Percentiles rank a stretch among this genome's conserved stretches.
phyloP scores from a whole-genome alignment of 2,888 invertebrate species.

The Onthophagus sagittarius region DNA sequence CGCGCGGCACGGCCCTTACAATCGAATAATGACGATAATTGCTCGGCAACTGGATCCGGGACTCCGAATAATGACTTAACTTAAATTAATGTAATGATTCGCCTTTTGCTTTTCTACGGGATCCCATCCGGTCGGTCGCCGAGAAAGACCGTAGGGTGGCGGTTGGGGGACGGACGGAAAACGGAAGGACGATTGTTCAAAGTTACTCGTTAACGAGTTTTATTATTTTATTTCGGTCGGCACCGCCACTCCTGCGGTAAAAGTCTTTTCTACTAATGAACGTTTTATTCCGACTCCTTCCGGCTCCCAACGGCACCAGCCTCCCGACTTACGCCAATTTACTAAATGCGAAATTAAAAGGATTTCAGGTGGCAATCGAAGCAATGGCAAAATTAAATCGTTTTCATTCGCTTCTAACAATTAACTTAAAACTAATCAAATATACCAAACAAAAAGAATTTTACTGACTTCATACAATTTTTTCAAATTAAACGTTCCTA shows the following conservation, averaged over 20 bases:
- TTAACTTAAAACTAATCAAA: background rate
- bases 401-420: background rate
- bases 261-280: conserved; percentile 30
- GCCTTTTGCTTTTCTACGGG: conserved; percentile 34
- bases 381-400: background rate
- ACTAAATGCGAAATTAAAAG: conserved; percentile 26
- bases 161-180: conserved; percentile 25
- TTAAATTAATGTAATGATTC: conserved; percentile 45
- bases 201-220: conserved; percentile 40
- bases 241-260: conserved; percentile 25
- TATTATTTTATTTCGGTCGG: conserved; percentile 33
- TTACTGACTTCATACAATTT: no score
- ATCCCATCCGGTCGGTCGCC: conserved; percentile 17
- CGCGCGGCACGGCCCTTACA: conserved; percentile 27
- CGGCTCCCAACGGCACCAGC: conserved; percentile 12
- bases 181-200: conserved; percentile 37
- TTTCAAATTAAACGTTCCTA: no score
- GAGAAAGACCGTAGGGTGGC: conserved; percentile 12
- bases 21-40: conserved; percentile 45
- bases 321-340: conserved; percentile 21
- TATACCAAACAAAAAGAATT: background rate
- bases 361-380: conserved; percentile 13
- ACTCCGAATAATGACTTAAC: conserved; percentile 42
- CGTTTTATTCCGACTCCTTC: conserved; percentile 27
- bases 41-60: conserved; percentile 36